phyloP scores from a whole-genome alignment of 35 echinoderm and acorn worm genomes.

The Stichopus chloronotus region DNA sequence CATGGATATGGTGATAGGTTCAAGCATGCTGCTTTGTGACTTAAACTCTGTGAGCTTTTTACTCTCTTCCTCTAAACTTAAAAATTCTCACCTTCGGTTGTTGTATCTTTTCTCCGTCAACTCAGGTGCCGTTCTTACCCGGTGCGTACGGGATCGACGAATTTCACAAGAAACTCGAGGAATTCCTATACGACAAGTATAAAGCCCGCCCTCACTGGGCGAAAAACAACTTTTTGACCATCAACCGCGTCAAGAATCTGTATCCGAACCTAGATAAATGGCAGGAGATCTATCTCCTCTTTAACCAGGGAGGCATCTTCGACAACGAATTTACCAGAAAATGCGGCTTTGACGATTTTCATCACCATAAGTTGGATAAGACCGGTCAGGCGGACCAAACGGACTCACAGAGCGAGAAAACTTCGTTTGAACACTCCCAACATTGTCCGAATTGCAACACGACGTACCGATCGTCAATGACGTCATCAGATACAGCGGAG shows the following conservation, averaged over 20 bases:
- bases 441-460: constrained; percentile 35
- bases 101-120: constrained; percentile 23
- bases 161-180: constrained; percentile 85
- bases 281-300: constrained; percentile 77
- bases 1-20: neutral
- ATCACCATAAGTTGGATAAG: constrained; percentile 22
- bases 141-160: constrained; percentile 93
- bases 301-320: constrained; percentile 78
- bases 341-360: constrained; percentile 90
- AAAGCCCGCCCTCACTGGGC: constrained; percentile 89
- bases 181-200: constrained; percentile 79
- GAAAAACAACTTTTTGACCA: constrained; percentile 90
- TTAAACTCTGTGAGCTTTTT: neutral
- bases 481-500: neutral
- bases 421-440: neutral
- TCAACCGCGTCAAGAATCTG: constrained; percentile 70
- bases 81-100: neutral
- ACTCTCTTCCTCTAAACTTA: neutral
- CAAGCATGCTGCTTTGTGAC: neutral
- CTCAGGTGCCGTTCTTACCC: constrained; percentile 84
- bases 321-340: constrained; percentile 95
- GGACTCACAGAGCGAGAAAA: neutral
- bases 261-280: constrained; percentile 87
- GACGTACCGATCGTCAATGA: neutral
- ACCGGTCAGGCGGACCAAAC: neutral